Conservation (phyloP, 2,888 invertebrate species). For the Dromius quadrimaculatus region DNA sequence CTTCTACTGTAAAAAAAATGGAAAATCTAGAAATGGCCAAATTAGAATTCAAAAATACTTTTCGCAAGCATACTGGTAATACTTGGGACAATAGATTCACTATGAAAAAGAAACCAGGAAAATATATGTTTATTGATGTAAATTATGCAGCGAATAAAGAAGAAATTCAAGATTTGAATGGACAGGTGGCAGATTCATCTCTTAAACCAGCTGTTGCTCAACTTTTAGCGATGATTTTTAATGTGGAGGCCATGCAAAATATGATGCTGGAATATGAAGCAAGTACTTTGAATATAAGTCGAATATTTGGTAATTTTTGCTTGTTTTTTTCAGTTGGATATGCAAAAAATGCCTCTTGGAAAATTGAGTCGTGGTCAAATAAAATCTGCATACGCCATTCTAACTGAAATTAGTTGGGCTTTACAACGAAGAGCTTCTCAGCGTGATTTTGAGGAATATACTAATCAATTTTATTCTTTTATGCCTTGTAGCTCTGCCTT, state of each 20-base stretch:
- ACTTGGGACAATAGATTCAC: slow-evolving; percentile 24
- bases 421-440: slow-evolving; percentile 53
- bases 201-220: slow-evolving; percentile 41
- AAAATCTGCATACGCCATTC: slow-evolving; percentile 69
- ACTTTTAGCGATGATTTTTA: slow-evolving; percentile 45
- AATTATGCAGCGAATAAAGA: slow-evolving; percentile 40
- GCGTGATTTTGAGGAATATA: slow-evolving; percentile 67
- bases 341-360: slow-evolving; percentile 77
- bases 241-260: slow-evolving; percentile 42
- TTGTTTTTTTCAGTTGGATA: slow-evolving; percentile 66
- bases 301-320: background rate
- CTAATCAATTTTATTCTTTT: slow-evolving; percentile 74
- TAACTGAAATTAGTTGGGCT: slow-evolving; percentile 63
- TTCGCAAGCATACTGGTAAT: slow-evolving; percentile 23
- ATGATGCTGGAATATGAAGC: slow-evolving; percentile 46
- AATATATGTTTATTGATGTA: slow-evolving; percentile 34
- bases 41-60: slow-evolving; percentile 26
- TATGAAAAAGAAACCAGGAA: slow-evolving; percentile 27
- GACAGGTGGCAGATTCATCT: slow-evolving; percentile 38
- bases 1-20: slow-evolving; percentile 12
- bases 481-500: slow-evolving; percentile 76
- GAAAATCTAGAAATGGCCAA: background rate
- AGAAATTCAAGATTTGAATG: slow-evolving; percentile 38
- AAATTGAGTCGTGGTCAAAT: slow-evolving; percentile 73
- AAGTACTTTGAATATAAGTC: background rate